Evolutionary conservation across 2,888 invertebrate species (phyloP), one percentile per base, ranked within the genome.

Genomic region (Latheticus oryzae): DNA sequence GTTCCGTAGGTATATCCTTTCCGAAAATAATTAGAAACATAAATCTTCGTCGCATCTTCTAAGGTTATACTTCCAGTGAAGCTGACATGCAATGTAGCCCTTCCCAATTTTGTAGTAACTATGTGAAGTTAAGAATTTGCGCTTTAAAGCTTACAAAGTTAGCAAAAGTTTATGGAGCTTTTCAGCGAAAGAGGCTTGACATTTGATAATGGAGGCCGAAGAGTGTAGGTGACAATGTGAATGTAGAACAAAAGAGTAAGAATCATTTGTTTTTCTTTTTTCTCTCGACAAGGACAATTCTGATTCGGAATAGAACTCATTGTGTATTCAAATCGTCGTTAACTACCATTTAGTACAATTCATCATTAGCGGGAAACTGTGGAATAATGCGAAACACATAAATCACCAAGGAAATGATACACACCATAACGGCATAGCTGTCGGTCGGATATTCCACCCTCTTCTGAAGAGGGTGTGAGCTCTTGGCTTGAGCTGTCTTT

Each of bases 361-460:
- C 53, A 53, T 53, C 53, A 43, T 53, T 37, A 38, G 21, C 11
- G 33, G 11, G 23, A 42, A 50, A 42, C 26, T 53, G 38, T 43
- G 24, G 42, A 40, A 53, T 42, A 53, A 53, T 53, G 33, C 21
- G 40, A 33, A 33, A 33, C 53, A 42, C 40, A 33, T 42, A 42
- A 53, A 53, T 48, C 48, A 48, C 48, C 35, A 21, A 30, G 30
- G 33, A 33, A 40, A 35, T 48, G 48, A 48, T 48, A 48, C 48
- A 45, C 32, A 17, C 32, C 47, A 48, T 35, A 33, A 23, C 33
- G 48, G 33, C 35, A 35, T 23, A 21, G 48, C 48, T 45, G 45
- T 45, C 45, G 45, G 11, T 51, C 21, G 55, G 58, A 50, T 45
- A 50, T 58, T 61, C 47, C 52, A 52, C 55, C 51, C 55, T 58